Evolutionary conservation across 2,888 invertebrate genomes (phyloP).

Genomic region (Acleris cristana): DNA sequence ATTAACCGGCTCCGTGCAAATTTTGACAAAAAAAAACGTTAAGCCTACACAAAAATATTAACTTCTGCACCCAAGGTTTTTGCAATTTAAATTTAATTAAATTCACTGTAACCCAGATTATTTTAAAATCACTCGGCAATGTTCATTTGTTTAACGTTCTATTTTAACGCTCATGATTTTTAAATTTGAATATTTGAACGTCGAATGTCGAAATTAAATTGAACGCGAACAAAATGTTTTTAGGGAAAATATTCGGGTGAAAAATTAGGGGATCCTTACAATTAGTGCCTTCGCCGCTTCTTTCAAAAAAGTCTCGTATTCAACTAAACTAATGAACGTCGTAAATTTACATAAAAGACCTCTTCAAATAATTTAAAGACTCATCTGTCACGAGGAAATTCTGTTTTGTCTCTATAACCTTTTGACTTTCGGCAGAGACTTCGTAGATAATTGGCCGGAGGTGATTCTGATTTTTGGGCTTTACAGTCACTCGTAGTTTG

Average conservation of each 20-base stretch:
- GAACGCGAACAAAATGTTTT: constrained; percentile 26
- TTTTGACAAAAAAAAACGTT: constrained; percentile 50
- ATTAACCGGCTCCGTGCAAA: constrained; percentile 62
- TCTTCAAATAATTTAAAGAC: constrained; percentile 65
- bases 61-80: constrained; percentile 22
- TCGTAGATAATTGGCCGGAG: constrained; percentile 17
- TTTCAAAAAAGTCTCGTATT: constrained; percentile 74
- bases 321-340: constrained; percentile 74
- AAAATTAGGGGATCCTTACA: constrained; percentile 72
- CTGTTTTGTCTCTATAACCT: constrained; percentile 32
- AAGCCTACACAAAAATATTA: constrained; percentile 34
- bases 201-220: constrained; percentile 9
- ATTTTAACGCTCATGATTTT: not conserved
- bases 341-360: constrained; percentile 67
- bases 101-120: not conserved
- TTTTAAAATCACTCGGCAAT: constrained; percentile 3
- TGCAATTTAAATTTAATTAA: constrained; percentile 26
- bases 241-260: constrained; percentile 58
- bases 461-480: not conserved
- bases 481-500: not conserved
- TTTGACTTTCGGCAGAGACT: constrained; percentile 13
- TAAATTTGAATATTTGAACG: not conserved
- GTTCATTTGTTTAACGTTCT: not conserved
- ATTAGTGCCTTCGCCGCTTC: constrained; percentile 70
- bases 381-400: constrained; percentile 49